A percentile compares a stretch with the other conserved stretches of the same genome.
Evolutionary conservation across 2,797 vertebrate species (phyloP).

Genomic region (Tachyglossus aculeatus): DNA sequence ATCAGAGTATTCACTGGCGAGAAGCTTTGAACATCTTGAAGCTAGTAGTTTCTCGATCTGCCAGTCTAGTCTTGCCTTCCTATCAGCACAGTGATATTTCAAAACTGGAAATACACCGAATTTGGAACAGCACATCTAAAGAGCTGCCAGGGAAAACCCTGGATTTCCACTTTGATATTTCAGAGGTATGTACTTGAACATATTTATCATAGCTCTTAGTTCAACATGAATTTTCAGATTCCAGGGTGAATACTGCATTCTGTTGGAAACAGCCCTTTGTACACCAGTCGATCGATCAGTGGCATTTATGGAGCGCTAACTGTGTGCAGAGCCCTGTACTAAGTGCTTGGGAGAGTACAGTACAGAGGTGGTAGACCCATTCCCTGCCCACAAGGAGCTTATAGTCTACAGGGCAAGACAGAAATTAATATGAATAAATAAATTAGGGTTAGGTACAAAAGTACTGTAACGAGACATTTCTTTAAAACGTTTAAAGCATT

Average conservation of each 20-base stretch:
- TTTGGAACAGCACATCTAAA: constrained; percentile 94
- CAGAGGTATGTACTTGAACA: constrained; percentile 80
- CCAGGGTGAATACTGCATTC: not conserved
- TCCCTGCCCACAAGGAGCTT: too few species aligned
- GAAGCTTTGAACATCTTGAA: constrained; percentile 96
- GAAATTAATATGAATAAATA: too few species aligned
- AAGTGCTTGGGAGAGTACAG: too few species aligned
- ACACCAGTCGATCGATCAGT: too few species aligned
- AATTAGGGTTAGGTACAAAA: too few species aligned
- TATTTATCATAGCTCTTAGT: not conserved
- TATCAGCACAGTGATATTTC: constrained; percentile 90
- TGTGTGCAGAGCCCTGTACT: too few species aligned
- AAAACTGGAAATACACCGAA: constrained; percentile 93
- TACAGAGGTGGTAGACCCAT: too few species aligned
- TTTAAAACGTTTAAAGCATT: too few species aligned
- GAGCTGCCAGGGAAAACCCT: constrained; percentile 96
- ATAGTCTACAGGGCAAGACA: too few species aligned
- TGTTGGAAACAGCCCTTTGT: too few species aligned
- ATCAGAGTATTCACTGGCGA: constrained; percentile 94
- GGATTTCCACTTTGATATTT: constrained; percentile 98
- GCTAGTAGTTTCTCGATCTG: constrained; percentile 94
- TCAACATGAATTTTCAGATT: not conserved
- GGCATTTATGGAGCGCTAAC: too few species aligned
- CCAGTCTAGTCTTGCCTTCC: constrained; percentile 91
- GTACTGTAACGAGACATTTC: too few species aligned